These are phyloP conservation scores for Gymnobelideus leadbeateri DNA, from an alignment of 2,113 vertebrate genomes.

Conservation along the genomic window DNA sequence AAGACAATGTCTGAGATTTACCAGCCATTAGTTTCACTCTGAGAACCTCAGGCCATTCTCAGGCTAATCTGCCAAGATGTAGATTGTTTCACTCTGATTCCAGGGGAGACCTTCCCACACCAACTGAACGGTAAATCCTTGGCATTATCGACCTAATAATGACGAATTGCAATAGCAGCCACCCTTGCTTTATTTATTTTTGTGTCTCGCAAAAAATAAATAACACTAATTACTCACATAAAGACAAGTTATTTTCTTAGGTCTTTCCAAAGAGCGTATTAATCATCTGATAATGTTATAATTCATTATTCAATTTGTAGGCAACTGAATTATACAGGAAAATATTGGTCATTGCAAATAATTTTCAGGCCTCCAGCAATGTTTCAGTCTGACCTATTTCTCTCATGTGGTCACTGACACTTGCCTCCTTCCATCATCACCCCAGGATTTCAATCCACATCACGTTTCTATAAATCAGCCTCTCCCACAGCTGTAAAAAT, in stretches of 20 bases:
- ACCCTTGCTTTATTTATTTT: slow-evolving; percentile 42
- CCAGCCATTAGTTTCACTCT: neutral
- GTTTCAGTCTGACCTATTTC: rapidly evolving
- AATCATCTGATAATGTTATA: slow-evolving; percentile 59
- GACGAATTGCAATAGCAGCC: slow-evolving; percentile 45
- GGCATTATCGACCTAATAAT: neutral
- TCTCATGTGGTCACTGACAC: neutral
- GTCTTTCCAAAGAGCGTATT: slow-evolving; percentile 58
- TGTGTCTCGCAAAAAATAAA: slow-evolving; percentile 52
- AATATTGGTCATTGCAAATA: neutral
- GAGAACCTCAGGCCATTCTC: neutral
- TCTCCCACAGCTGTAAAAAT: neutral
- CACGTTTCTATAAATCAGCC: neutral
- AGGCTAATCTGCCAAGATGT: neutral
- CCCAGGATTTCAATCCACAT: neutral
- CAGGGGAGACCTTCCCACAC: neutral
- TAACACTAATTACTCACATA: slow-evolving; percentile 55
- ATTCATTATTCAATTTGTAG: neutral
- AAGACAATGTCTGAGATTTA: neutral
- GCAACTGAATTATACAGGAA: neutral
- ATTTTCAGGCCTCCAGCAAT: neutral
- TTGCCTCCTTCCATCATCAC: rapidly evolving
- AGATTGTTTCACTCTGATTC: neutral
- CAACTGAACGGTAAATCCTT: neutral
- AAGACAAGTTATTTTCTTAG: slow-evolving; percentile 54